Conservation (phyloP, 2,113 vertebrate species). For the Silurus glanis region DNA sequence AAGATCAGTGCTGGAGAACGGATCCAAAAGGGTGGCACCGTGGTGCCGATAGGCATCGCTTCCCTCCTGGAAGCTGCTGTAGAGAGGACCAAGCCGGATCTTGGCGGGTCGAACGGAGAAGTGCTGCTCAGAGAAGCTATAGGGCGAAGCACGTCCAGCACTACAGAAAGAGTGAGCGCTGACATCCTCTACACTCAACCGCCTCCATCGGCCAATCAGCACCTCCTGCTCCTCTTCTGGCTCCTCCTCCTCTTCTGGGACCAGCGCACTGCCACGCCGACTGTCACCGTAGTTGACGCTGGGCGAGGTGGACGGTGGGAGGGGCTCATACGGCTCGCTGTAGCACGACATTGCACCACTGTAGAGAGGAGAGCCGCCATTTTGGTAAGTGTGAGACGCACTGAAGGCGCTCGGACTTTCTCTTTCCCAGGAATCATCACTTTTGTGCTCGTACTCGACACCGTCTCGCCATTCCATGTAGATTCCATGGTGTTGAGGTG, state of each 20-base stretch:
- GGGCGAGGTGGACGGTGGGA: constrained; percentile 81
- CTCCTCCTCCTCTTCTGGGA: constrained; percentile 81
- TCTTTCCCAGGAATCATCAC: constrained; percentile 80
- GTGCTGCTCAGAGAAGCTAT: constrained; percentile 91
- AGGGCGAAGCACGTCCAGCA: constrained; percentile 80
- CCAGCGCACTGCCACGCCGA: constrained; percentile 74
- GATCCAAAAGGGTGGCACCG: constrained; percentile 60
- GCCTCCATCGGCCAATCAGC: constrained; percentile 82
- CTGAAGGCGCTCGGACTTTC: constrained; percentile 81
- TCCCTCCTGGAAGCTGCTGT: constrained; percentile 93
- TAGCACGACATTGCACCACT: constrained; percentile 87
- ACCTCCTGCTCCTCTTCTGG: constrained; percentile 79
- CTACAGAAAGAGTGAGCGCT: constrained; percentile 84
- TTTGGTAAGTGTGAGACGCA: constrained; percentile 78
- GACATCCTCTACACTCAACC: constrained; percentile 89
- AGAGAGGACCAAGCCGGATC: constrained; percentile 85
- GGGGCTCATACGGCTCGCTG: constrained; percentile 86
- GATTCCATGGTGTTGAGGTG: constrained; percentile 86
- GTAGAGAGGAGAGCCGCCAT: constrained; percentile 81
- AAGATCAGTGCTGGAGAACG: constrained; percentile 70
- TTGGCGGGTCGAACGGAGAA: constrained; percentile 78
- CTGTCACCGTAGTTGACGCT: constrained; percentile 84
- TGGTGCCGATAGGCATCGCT: constrained; percentile 84
- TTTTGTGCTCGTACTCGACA: constrained; percentile 83
- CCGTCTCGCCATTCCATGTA: constrained; percentile 88